These are phyloP conservation scores for Rhagoletis pomonella DNA, from an alignment of 1,140 invertebrate genomes.

Conservation along the genomic window DNA sequence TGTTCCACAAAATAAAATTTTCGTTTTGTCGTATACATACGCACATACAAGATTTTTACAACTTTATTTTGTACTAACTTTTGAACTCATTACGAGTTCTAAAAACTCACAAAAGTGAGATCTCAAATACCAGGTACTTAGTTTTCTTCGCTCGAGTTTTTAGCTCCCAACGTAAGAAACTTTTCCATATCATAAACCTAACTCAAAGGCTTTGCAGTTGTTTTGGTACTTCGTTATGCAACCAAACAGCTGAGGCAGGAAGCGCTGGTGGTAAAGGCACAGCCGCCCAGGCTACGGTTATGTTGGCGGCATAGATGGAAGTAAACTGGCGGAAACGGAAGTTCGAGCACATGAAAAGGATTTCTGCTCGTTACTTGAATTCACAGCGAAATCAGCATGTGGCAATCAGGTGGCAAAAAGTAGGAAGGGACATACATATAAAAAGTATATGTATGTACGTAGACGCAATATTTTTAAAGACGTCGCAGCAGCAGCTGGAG, in stretches of 20 bases:
- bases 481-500: no score
- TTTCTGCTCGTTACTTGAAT: conserved; percentile 48
- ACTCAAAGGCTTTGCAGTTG: conserved; percentile 9
- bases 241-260: conserved; percentile 25
- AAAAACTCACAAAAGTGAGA: conserved; percentile 23
- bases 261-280: conserved; percentile 1
- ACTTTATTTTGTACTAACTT: neutral
- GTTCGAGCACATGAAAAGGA: conserved; percentile 47
- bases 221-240: conserved; percentile 10
- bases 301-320: neutral
- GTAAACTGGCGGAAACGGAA: conserved; percentile 48
- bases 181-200: conserved; percentile 42
- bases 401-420: neutral
- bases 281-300: neutral
- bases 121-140: neutral
- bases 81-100: conserved; percentile 34
- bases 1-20: no score
- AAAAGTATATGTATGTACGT: no score
- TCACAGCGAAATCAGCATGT: conserved; percentile 38
- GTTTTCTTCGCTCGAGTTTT: neutral
- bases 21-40: no score
- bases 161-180: neutral
- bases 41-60: neutral
- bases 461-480: no score
- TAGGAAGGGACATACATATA: neutral